phyloP scores from a whole-genome alignment of 2,113 vertebrate genomes.

The Amphiprion percula region DNA sequence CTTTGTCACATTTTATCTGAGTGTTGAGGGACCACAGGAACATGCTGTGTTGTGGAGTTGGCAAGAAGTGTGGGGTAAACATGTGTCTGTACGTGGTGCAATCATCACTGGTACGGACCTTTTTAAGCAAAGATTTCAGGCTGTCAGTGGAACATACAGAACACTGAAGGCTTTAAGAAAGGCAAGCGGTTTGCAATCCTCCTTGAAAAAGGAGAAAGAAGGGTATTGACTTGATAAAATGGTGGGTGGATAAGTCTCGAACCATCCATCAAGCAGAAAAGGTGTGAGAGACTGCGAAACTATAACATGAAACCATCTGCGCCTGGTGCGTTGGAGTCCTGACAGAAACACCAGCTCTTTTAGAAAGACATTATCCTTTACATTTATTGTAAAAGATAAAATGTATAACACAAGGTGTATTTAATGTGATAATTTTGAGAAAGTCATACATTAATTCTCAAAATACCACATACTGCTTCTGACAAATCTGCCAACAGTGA shows the following conservation, averaged over 20 bases:
- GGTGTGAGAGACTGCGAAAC: constrained; percentile 37
- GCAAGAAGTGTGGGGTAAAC: neutral
- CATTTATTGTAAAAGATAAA: neutral
- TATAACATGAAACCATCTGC: constrained; percentile 41
- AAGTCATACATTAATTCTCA: too few relatives aligned
- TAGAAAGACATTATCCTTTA: neutral
- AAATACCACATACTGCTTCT: neutral
- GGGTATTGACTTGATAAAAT: constrained; percentile 25
- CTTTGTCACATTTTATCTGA: constrained; percentile 19
- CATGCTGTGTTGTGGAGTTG: constrained; percentile 3
- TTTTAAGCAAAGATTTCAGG: neutral
- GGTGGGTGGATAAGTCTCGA: constrained; percentile 48
- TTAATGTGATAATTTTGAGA: neutral
- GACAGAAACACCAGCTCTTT: neutral
- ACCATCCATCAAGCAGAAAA: constrained; percentile 50
- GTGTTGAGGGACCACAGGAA: constrained; percentile 12
- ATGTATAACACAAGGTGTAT: neutral
- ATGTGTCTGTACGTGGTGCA: neutral
- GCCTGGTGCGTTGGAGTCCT: constrained; percentile 10
- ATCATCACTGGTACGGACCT: too few relatives aligned
- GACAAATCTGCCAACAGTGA: neutral
- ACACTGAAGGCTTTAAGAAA: constrained; percentile 15
- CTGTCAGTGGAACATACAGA: constrained; percentile 6
- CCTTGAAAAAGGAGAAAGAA: constrained; percentile 14
- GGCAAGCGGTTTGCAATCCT: constrained; percentile 12